These are phyloP conservation scores for Otus sunia DNA, from an alignment of 2,113 vertebrate species.

Conservation along the genomic window DNA sequence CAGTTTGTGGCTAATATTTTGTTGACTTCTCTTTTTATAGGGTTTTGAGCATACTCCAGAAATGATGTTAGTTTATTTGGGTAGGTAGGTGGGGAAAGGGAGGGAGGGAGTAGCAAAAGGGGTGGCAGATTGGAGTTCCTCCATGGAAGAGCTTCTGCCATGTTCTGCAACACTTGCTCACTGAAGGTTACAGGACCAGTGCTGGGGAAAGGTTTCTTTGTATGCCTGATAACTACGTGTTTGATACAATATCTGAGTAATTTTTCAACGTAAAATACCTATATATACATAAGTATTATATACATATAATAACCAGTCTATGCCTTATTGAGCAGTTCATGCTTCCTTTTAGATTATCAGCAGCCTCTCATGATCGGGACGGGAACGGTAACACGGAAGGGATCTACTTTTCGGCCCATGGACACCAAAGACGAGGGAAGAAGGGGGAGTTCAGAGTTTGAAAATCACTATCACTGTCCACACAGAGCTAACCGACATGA, in stretches of 20 bases:
- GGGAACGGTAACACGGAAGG: slow-evolving; percentile 80
- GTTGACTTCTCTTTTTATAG: neutral
- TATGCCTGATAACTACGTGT: neutral
- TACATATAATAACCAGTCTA: neutral
- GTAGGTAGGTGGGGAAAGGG: neutral
- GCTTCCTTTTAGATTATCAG: slow-evolving; percentile 79
- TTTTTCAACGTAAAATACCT: neutral
- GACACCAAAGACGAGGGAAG: slow-evolving; percentile 72
- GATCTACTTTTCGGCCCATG: slow-evolving; percentile 87
- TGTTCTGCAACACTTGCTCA: rapidly evolving
- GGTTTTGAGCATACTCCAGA: neutral
- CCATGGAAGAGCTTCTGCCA: neutral
- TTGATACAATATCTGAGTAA: neutral
- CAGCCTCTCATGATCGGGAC: slow-evolving; percentile 85
- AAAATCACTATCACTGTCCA: slow-evolving; percentile 78
- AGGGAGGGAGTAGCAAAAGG: neutral
- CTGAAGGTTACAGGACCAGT: neutral
- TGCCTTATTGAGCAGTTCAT: neutral
- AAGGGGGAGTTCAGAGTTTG: neutral
- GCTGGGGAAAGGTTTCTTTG: neutral
- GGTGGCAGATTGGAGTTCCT: neutral
- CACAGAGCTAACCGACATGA: slow-evolving; percentile 72
- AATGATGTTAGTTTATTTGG: neutral
- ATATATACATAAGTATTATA: neutral
- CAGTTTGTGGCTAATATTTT: neutral